These are phyloP conservation scores for Scylla paramamosain DNA, from an alignment of 1,140 invertebrate genomes.

Conservation along the genomic window DNA sequence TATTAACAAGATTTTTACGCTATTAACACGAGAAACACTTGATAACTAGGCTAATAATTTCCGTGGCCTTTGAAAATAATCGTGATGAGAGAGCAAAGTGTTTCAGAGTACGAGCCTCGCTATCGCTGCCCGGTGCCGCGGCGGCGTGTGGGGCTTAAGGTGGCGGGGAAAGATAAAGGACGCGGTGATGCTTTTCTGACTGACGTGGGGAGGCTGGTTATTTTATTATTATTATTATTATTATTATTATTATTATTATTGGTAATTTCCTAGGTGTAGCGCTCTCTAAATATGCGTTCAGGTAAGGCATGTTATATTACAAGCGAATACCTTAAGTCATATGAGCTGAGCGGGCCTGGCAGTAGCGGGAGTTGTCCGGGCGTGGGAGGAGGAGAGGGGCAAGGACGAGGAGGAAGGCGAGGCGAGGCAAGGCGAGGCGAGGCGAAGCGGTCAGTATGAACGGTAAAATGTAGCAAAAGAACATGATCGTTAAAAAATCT, in stretches of 20 bases:
- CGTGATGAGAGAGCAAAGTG: no score
- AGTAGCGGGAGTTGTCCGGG: not conserved
- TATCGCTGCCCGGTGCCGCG: no score
- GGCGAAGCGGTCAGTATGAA: not conserved
- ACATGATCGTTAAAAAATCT: conserved; percentile 27
- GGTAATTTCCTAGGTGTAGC: not conserved
- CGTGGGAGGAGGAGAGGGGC: not conserved
- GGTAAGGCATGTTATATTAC: not conserved
- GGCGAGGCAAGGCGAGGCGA: no score
- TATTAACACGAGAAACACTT: no score
- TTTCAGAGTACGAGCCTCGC: no score
- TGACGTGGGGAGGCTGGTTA: not conserved
- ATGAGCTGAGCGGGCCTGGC: not conserved
- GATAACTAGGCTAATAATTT: no score
- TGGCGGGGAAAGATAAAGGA: no score
- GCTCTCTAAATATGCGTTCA: not conserved
- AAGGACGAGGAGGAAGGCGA: not conserved
- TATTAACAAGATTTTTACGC: no score
- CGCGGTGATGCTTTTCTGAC: not conserved
- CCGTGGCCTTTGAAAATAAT: no score
- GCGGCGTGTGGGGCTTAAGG: no score
- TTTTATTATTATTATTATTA: not conserved
- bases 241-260: not conserved
- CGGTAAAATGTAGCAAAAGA: not conserved
- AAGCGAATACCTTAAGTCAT: not conserved